Evolutionary conservation across 2,888 invertebrate species (phyloP).

Genomic region (Argyresthia goedartella): DNA sequence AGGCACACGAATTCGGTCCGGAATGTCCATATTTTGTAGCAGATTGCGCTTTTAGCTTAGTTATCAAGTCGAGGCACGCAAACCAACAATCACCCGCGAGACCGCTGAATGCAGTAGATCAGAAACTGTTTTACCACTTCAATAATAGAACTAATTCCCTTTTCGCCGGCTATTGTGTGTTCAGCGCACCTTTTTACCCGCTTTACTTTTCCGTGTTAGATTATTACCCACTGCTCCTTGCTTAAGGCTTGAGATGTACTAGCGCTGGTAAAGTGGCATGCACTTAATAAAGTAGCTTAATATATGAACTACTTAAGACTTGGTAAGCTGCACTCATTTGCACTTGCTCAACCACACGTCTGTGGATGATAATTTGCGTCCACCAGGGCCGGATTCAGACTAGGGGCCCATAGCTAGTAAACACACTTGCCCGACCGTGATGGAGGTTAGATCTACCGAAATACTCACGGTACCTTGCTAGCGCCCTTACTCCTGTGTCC

Average conservation of each 20-base stretch:
- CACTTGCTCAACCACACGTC: too few species aligned
- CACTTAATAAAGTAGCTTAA: background rate
- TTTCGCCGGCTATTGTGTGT: conserved; percentile 1
- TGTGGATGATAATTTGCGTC: too few species aligned
- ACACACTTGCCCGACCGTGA: too few species aligned
- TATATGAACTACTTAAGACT: too few species aligned
- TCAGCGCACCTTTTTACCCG: background rate
- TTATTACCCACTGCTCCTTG: background rate
- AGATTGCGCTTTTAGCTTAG: conserved; percentile 41
- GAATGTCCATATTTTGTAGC: conserved; percentile 31
- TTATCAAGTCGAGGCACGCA: conserved; percentile 57
- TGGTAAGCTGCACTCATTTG: too few species aligned
- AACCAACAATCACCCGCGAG: conserved; percentile 42
- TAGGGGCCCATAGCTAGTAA: too few species aligned
- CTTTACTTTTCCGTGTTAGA: conserved; percentile 1
- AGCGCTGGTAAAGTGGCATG: too few species aligned
- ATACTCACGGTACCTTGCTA: too few species aligned
- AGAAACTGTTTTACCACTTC: conserved; percentile 52
- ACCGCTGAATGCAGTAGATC: conserved; percentile 44
- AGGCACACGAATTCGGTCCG: background rate
- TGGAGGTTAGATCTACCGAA: too few species aligned
- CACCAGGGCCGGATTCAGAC: too few species aligned
- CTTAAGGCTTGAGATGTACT: too few species aligned
- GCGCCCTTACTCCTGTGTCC: too few species aligned
- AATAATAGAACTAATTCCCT: conserved; percentile 19